Conservation (phyloP, 2,888 invertebrate genomes). For the Rhopalosiphum nymphaeae region DNA sequence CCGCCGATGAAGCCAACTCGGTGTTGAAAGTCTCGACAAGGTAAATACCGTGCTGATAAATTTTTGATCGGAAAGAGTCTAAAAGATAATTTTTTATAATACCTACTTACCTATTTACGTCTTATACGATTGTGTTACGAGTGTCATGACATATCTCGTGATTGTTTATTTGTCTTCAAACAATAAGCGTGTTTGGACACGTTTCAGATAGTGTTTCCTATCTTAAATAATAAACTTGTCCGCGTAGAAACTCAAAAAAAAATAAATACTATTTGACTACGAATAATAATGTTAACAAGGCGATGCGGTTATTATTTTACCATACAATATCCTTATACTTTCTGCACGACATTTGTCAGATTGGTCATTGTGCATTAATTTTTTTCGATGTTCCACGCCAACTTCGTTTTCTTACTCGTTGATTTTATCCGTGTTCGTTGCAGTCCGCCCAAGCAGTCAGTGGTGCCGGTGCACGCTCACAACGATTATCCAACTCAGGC, state of each 20-base stretch:
- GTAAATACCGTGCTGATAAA: slow-evolving; percentile 68
- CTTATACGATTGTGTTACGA: not conserved
- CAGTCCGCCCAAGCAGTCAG: slow-evolving; percentile 81
- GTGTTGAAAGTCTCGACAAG: slow-evolving; percentile 81
- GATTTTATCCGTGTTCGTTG: not conserved
- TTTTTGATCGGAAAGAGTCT: not conserved
- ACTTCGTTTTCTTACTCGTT: not conserved
- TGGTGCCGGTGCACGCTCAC: slow-evolving; percentile 84
- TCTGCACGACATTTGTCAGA: not conserved
- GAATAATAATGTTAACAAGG: too few species aligned
- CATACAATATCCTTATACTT: slow-evolving; percentile 47
- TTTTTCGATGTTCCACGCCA: not conserved
- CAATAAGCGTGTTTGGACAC: not conserved
- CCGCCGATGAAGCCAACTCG: slow-evolving; percentile 74
- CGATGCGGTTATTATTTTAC: too few species aligned
- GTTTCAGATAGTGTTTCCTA: not conserved
- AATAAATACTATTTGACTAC: too few species aligned
- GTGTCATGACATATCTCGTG: not conserved
- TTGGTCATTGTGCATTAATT: not conserved
- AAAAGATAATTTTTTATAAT: too few species aligned
- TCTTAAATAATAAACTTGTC: not conserved
- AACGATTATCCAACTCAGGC: slow-evolving; percentile 92
- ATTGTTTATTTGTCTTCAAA: not conserved
- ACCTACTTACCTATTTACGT: not conserved
- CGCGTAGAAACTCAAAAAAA: not conserved